Evolutionary conservation across 2,113 vertebrate genomes (phyloP).

Genomic region (Neodontobutis hainanensis): DNA sequence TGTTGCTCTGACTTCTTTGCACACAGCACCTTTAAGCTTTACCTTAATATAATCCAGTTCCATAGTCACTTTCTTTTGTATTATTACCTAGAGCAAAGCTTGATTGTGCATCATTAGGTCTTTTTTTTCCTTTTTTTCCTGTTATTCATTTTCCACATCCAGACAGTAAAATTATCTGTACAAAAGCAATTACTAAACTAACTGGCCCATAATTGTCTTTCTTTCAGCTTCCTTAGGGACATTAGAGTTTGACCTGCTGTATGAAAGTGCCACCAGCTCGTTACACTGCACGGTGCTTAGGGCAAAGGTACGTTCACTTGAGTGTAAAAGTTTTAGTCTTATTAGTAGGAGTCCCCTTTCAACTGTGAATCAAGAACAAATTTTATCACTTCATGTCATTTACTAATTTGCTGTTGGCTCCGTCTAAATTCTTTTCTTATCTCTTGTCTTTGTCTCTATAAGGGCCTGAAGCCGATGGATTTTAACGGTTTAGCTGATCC

Average conservation of each 20-base stretch:
- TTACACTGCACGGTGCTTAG: conserved; percentile 79
- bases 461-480: conserved; percentile 91
- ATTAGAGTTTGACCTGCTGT: conserved; percentile 79
- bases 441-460: conserved; percentile 11
- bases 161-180: conserved; percentile 28
- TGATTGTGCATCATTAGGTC: background rate
- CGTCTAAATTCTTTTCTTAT: conserved; percentile 2
- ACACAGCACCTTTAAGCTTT: background rate
- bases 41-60: background rate
- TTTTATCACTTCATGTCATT: background rate
- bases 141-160: background rate
- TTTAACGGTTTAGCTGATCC: conserved; percentile 89
- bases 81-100: background rate
- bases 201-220: conserved; percentile 27
- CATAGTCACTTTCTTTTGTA: background rate
- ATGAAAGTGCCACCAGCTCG: conserved; percentile 78
- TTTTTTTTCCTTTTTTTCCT: background rate
- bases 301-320: conserved; percentile 73
- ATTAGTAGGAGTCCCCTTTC: too few species aligned
- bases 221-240: conserved; percentile 79
- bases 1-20: background rate
- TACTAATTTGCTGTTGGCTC: background rate
- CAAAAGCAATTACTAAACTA: conserved; percentile 32
- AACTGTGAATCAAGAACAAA: too few species aligned
- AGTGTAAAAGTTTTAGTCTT: background rate